Evolutionary conservation across 2,113 vertebrate species (phyloP), one percentile per base, ranked within the genome.

Genomic region (Plestiodon gilberti): DNA sequence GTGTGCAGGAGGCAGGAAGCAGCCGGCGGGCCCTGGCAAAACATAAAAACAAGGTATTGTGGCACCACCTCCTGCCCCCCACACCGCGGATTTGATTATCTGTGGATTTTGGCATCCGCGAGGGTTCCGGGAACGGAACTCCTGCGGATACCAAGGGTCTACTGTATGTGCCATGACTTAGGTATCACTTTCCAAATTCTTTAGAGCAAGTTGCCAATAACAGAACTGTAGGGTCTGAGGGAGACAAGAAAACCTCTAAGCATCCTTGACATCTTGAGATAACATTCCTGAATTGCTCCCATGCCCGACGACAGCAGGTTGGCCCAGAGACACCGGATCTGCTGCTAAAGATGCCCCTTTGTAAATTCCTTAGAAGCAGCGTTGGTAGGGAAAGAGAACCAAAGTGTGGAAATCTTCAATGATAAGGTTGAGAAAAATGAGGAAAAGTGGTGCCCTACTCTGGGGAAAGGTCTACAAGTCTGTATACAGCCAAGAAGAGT

Each of bases 201-300:
- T 30, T 30, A 38, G 13, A 35, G 38, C 1, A 40, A 30, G 43
- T 0, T 65, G 76, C 1, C 35, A 35, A 25, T 38, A 52, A 38
- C 81, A 83, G 28, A 2, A 67, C 85, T 40, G 48, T 30, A 35
- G 25, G 23, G 35, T 9, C 88, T 1, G 48, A 85, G 82, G 87
- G 11, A 59, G 84, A 38, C 30, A 33, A 5, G 3, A 62, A 9
- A 13, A 15, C 14, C 40, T 43, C 59, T 73, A 18, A 71, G 48
- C 78, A 83, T 79, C 38, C 40, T 28, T 65, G 25, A 75, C 5
- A 28, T 65, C 81, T 82, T 3, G 1, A 82, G 85, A 81, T 28
- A 33, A 76, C n/a, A 62, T 57, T 79, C 17, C 70, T 87, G 71
- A 89, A 80, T 65, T 70, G 57, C 55, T 89, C 40, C 74, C 67